These are phyloP conservation scores for Drosophila seguyi DNA, from an alignment of 1,140 invertebrate genomes.

Conservation along the genomic window DNA sequence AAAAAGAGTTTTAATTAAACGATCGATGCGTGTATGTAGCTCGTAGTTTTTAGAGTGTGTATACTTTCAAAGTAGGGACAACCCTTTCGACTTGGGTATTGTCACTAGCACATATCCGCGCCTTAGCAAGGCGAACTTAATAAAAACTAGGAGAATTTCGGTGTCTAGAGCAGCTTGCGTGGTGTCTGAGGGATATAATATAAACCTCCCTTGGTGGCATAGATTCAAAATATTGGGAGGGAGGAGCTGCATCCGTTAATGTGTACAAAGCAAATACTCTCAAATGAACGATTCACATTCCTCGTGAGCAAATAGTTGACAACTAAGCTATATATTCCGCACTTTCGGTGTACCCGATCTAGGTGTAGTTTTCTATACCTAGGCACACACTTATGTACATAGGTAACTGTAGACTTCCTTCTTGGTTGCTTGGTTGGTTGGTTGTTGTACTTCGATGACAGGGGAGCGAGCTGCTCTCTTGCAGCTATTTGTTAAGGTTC, in stretches of 20 bases:
- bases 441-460: conserved; percentile 47
- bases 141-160: conserved; percentile 14
- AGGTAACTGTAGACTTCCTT: conserved; percentile 49
- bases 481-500: conserved; percentile 9
- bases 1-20: conserved; percentile 43
- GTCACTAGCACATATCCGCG: conserved; percentile 52
- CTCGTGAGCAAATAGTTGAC: conserved; percentile 42
- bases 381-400: conserved; percentile 36
- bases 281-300: conserved; percentile 22
- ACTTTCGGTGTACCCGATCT: conserved; percentile 27
- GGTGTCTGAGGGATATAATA: conserved; percentile 14
- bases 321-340: conserved; percentile 33
- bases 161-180: conserved; percentile 23
- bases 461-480: conserved; percentile 18
- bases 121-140: conserved; percentile 15
- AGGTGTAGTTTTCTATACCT: conserved; percentile 5
- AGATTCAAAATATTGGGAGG: conserved; percentile 11
- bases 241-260: conserved; percentile 6
- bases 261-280: conserved; percentile 36
- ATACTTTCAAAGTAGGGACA: conserved; percentile 47
- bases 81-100: conserved; percentile 37
- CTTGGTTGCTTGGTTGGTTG: conserved; percentile 17
- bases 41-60: conserved; percentile 28
- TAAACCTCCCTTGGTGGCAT: conserved; percentile 5
- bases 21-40: conserved; percentile 30